A percentile compares a stretch with the other conserved stretches of the same genome.
Evolutionary conservation across 1,140 invertebrate genomes (phyloP).

Genomic region (Zaprionus inermis): DNA sequence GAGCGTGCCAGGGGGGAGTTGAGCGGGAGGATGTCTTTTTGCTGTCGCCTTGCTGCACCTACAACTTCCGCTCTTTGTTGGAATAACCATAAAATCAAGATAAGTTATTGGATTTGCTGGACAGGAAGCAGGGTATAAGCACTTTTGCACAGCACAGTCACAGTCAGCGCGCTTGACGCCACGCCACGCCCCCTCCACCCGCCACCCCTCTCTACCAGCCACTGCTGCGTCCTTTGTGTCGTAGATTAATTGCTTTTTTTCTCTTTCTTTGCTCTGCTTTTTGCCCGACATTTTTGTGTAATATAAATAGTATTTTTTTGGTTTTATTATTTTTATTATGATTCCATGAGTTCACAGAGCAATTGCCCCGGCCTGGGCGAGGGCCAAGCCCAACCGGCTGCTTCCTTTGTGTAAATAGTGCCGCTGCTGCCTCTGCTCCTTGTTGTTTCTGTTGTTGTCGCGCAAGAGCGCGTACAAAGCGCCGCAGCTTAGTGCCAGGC

Average conservation of each 20-base stretch:
- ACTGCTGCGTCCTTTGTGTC: slow-evolving; percentile 53
- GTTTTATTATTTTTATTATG: slow-evolving; percentile 27
- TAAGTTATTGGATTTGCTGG: slow-evolving; percentile 82
- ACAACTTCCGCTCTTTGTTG: slow-evolving; percentile 81
- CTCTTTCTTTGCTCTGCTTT: slow-evolving; percentile 14
- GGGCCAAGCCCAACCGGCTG: slow-evolving; percentile 35
- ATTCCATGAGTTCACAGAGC: slow-evolving; percentile 32
- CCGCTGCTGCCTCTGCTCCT: slow-evolving; percentile 5
- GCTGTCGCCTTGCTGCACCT: slow-evolving; percentile 68
- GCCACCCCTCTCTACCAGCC: background rate
- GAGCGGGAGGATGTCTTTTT: slow-evolving; percentile 1
- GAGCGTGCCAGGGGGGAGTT: background rate
- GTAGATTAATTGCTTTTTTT: slow-evolving; percentile 80
- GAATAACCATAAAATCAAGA: slow-evolving; percentile 83
- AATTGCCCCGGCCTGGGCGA: slow-evolving; percentile 33
- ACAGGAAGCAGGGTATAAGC: slow-evolving; percentile 77
- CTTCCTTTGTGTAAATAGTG: slow-evolving; percentile 78
- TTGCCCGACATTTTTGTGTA: slow-evolving; percentile 69
- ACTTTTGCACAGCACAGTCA: slow-evolving; percentile 49
- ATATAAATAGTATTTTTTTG: slow-evolving; percentile 72
- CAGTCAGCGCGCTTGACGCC: too few species aligned
- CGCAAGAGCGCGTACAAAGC: slow-evolving; percentile 54
- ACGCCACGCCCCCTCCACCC: slow-evolving; percentile 17
- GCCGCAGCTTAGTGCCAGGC: slow-evolving; percentile 45
- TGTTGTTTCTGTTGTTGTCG: slow-evolving; percentile 38